Evolutionary conservation across 1,140 invertebrate species (phyloP).

Genomic region (Oncopeltus fasciatus): DNA sequence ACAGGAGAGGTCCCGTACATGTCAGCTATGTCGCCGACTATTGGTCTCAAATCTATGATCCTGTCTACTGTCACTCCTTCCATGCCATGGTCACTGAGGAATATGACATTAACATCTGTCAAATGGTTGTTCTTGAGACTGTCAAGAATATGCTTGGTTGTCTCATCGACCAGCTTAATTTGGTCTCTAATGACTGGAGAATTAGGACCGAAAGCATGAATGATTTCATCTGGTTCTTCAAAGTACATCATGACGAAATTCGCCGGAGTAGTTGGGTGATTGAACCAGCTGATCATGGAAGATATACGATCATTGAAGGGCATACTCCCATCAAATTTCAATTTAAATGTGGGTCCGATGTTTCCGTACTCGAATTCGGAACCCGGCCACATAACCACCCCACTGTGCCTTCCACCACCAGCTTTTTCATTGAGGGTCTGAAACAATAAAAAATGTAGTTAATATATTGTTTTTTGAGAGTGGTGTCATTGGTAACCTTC

Average conservation of each 20-base stretch:
- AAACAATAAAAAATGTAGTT: too few species aligned
- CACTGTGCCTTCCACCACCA: slow-evolving; percentile 35
- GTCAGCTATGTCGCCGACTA: slow-evolving; percentile 32
- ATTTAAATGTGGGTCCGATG: slow-evolving; percentile 31
- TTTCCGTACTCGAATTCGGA: slow-evolving; percentile 33
- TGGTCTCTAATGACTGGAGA: slow-evolving; percentile 33
- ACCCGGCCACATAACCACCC: slow-evolving; percentile 48
- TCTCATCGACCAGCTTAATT: slow-evolving; percentile 38
- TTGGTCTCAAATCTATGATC: slow-evolving; percentile 43
- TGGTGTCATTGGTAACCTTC: too few species aligned
- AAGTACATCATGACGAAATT: slow-evolving; percentile 56
- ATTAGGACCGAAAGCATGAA: slow-evolving; percentile 36
- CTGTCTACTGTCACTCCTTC: slow-evolving; percentile 33
- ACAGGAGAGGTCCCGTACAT: slow-evolving; percentile 33
- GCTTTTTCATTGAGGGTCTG: slow-evolving; percentile 39
- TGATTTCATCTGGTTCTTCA: slow-evolving; percentile 51
- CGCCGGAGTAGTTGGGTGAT: slow-evolving; percentile 37
- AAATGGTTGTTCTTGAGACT: slow-evolving; percentile 35
- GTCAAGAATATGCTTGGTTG: slow-evolving; percentile 41
- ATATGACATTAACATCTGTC: slow-evolving; percentile 46
- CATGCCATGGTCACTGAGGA: slow-evolving; percentile 67
- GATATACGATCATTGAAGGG: slow-evolving; percentile 42
- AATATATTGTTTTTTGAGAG: too few species aligned
- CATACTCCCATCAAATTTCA: slow-evolving; percentile 34
- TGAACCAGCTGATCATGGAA: slow-evolving; percentile 48